phyloP scores from a whole-genome alignment of 2,888 invertebrate genomes.

The Agrilus cyanescens region DNA sequence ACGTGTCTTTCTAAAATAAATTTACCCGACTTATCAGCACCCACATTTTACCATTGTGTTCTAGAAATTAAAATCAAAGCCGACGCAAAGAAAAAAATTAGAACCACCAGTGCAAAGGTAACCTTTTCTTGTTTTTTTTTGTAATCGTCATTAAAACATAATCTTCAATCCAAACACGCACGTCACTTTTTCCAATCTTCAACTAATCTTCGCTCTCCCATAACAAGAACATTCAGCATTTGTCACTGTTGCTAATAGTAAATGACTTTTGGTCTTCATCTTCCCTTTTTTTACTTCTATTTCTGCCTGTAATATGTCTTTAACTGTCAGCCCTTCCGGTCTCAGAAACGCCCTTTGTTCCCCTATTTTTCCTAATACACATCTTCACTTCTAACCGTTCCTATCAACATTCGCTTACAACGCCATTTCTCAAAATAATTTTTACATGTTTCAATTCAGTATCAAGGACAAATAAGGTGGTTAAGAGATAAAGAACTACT shows the following conservation, averaged over 20 bases:
- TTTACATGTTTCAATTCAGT: conserved; percentile 15
- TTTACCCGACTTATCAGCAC: conserved; percentile 18
- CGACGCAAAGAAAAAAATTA: conserved; percentile 24
- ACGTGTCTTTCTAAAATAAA: conserved; percentile 24
- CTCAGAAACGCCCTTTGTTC: no score
- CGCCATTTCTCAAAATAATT: no score
- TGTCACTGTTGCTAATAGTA: no score
- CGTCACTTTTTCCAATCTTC: background rate
- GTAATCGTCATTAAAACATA: background rate
- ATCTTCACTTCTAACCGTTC: background rate
- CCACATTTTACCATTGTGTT: conserved; percentile 23
- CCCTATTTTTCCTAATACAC: background rate
- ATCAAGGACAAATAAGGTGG: conserved; percentile 29
- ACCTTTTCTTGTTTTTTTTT: background rate
- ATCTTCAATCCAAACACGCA: background rate
- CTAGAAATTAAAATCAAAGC: conserved; percentile 20
- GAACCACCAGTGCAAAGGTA: conserved; percentile 26
- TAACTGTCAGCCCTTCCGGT: no score
- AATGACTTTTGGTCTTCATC: no score
- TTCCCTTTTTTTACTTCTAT: no score
- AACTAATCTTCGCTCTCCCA: background rate
- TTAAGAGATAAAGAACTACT: conserved; percentile 23
- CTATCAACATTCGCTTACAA: background rate
- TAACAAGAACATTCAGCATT: no score
- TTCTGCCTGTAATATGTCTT: no score